Conservation (phyloP, 1,140 invertebrate genomes). For the Papilio polytes region DNA sequence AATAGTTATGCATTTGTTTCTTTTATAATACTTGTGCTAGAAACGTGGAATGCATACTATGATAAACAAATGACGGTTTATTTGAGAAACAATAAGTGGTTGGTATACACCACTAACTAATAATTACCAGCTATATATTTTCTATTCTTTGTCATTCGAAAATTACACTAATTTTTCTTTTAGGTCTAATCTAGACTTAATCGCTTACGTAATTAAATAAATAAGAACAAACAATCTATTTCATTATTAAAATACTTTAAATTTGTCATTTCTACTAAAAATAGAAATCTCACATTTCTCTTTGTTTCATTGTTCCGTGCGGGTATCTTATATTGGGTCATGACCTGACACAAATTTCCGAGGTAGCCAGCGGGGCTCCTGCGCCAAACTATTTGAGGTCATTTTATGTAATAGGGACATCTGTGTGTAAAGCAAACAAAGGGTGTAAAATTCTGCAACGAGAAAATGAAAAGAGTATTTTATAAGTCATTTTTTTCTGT, state of each 20-base stretch:
- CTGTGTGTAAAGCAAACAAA: background rate
- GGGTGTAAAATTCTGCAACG: background rate
- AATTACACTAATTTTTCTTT: no score
- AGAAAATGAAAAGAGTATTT: background rate
- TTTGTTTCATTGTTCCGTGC: slow-evolving; percentile 20
- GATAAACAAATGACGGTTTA: background rate
- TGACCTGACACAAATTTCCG: slow-evolving; percentile 4
- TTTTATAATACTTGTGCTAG: background rate
- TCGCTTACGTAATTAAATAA: background rate
- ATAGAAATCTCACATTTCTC: background rate
- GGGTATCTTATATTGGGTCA: slow-evolving; percentile 8
- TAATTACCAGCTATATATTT: no score
- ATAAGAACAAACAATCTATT: background rate
- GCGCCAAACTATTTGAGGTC: slow-evolving; percentile 13
- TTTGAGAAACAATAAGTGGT: background rate
- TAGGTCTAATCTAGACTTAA: background rate
- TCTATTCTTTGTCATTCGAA: no score
- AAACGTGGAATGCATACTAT: background rate
- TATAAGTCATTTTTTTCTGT: no score
- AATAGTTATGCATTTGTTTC: slow-evolving; percentile 19
- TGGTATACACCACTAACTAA: background rate
- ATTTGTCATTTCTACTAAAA: background rate
- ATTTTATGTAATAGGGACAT: background rate
- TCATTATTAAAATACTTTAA: background rate
- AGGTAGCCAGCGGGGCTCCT: background rate